Conservation (phyloP, 2,113 vertebrate species). For the Chauna torquata region DNA sequence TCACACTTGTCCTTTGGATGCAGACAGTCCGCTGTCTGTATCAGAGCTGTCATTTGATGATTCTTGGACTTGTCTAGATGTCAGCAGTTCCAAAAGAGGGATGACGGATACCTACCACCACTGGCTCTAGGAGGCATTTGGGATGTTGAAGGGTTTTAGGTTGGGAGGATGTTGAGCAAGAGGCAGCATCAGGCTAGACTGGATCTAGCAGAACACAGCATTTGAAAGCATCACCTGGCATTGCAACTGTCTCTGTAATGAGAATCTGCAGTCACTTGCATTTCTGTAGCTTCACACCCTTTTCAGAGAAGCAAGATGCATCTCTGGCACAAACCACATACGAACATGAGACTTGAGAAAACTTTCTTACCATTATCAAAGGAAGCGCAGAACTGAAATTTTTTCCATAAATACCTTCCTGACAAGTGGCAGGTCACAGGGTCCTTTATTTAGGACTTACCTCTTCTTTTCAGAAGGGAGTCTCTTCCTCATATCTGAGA, state of each 20-base stretch:
- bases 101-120: background rate
- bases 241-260: background rate
- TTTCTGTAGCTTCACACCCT: background rate
- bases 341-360: background rate
- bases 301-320: background rate
- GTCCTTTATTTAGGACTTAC: background rate
- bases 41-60: background rate
- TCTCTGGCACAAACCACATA: background rate
- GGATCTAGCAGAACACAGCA: background rate
- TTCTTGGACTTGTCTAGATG: background rate
- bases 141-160: background rate
- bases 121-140: background rate
- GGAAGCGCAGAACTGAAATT: background rate
- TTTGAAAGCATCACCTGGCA: background rate
- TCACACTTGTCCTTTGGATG: background rate
- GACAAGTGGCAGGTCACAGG: background rate
- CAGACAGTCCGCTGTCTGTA: background rate
- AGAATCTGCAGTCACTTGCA: background rate
- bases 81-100: background rate
- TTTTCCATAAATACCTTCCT: background rate
- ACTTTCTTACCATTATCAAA: background rate
- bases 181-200: background rate
- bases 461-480: background rate
- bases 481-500: background rate
- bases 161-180: background rate